Conservation (phyloP, 30 jellyfish, hydroid and myxozoan genomes). For the Clytia hemisphaerica region DNA sequence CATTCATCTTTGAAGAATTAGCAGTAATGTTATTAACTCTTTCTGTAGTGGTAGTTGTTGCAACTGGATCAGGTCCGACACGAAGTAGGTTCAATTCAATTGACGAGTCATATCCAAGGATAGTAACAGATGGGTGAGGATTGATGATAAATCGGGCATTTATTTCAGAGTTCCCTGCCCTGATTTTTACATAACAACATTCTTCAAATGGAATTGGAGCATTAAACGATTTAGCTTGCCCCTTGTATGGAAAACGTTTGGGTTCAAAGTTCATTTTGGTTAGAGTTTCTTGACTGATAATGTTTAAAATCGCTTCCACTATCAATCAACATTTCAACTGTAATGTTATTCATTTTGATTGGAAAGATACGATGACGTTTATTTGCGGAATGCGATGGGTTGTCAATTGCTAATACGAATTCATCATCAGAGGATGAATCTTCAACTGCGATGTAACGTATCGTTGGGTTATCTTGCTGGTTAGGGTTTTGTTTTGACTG, state of each 20-base stretch:
- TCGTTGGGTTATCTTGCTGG: too few species aligned
- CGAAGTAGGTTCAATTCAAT: conserved; percentile 6
- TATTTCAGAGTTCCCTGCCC: too few species aligned
- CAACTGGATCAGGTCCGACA: background rate
- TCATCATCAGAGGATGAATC: conserved; percentile 35
- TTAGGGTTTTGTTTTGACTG: background rate
- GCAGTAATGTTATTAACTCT: background rate
- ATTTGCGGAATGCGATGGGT: background rate
- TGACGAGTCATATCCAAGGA: conserved; percentile 1
- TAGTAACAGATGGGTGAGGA: too few species aligned
- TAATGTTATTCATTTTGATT: background rate
- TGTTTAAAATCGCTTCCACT: conserved; percentile 35
- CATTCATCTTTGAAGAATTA: background rate
- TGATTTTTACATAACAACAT: too few species aligned
- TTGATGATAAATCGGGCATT: too few species aligned
- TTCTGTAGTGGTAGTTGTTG: too few species aligned
- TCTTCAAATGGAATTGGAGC: too few species aligned
- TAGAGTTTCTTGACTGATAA: conserved; percentile 4
- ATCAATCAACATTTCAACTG: conserved; percentile 4
- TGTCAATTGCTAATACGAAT: conserved; percentile 20
- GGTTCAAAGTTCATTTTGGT: conserved; percentile 1
- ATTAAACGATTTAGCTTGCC: background rate
- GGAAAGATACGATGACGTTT: too few species aligned
- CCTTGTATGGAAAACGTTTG: conserved; percentile 5
- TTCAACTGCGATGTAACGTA: background rate